Evolutionary conservation across 1,140 invertebrate genomes (phyloP), one percentile per base, ranked within the genome.

Genomic region (Diorhabda elongata): DNA sequence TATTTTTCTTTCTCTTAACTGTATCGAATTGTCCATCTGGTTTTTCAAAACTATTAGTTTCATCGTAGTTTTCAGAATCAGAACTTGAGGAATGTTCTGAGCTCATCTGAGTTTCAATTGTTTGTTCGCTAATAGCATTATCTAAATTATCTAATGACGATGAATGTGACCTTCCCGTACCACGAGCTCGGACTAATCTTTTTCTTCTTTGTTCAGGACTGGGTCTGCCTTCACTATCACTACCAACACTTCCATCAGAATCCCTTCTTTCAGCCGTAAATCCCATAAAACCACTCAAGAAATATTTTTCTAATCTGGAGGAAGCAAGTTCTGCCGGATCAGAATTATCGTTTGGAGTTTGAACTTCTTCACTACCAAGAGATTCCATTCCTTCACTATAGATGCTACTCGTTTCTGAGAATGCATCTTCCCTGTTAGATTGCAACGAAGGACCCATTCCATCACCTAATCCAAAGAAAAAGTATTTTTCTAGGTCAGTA

Each of bases 401-500:
- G 71, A 94, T 90, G 52, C 92, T 95, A 64, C 92, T 94, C 2
- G 92, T 92, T 82, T 97, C 94, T 0, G 93, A 95, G 63, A 92
- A 85, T 11, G 88, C 90, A 76, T 96, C 91, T 42, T 91, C 86
- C 8, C 77, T 66, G 67, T 75, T 76, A 6, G 69, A 83, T 82
- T 61, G 86, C 83, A 75, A 85, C 73, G 75, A 75, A 44, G 60
- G 81, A 83, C 61, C 86, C 84, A 69, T 75, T 59, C 90, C 91
- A 77, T 90, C 90, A 5, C 91, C 91, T 44, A 95, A 83, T 0
- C 89, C 91, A 74, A 91, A 95, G 80, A 93, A 94, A 82, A 95
- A 97, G 79, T 97, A 96, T 79, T 95, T 95, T 79, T 96, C 94
- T 66, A 97, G 78, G 75, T 95, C 92, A 0, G 93, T 94, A 0